Evolutionary conservation across 1,140 invertebrate genomes (phyloP).

Genomic region (Coelopa frigida): DNA sequence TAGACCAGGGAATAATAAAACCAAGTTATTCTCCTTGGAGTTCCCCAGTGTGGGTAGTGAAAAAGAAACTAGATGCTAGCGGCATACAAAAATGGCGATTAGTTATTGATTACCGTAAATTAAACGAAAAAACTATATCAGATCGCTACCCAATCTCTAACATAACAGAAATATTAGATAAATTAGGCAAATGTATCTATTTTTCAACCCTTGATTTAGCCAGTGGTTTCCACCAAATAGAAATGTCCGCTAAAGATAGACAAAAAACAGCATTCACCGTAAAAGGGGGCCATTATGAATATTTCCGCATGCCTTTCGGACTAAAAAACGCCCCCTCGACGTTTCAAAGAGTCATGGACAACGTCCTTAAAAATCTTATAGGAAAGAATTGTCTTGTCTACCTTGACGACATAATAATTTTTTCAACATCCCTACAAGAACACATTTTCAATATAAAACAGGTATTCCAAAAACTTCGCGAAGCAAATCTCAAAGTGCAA

Average conservation of each 20-base stretch:
- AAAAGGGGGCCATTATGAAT: conserved; percentile 36
- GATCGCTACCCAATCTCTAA: conserved; percentile 49
- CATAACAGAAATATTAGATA: conserved; percentile 45
- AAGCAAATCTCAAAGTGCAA: conserved; percentile 1
- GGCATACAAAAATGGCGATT: too few relatives aligned
- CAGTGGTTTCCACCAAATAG: conserved; percentile 48
- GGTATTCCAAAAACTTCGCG: conserved; percentile 3
- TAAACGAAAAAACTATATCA: not conserved
- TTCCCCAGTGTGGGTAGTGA: too few relatives aligned
- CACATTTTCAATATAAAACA: conserved; percentile 7
- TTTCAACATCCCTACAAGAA: conserved; percentile 5
- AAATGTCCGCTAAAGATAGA: conserved; percentile 29
- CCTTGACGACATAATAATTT: conserved; percentile 4
- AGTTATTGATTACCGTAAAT: too few relatives aligned
- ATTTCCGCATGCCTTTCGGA: conserved; percentile 43
- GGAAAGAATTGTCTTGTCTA: too few relatives aligned
- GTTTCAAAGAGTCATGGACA: conserved; percentile 39
- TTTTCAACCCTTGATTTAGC: conserved; percentile 44
- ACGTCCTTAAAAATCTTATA: conserved; percentile 32
- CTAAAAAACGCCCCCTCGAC: conserved; percentile 40
- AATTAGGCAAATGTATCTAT: conserved; percentile 32
- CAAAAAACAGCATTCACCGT: conserved; percentile 47
- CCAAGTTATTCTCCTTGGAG: too few relatives aligned
- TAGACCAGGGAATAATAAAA: too few relatives aligned
- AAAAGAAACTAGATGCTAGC: too few relatives aligned